Evolutionary conservation across 23 tunicate species (phyloP).

Genomic region (Ciona savignyi): DNA sequence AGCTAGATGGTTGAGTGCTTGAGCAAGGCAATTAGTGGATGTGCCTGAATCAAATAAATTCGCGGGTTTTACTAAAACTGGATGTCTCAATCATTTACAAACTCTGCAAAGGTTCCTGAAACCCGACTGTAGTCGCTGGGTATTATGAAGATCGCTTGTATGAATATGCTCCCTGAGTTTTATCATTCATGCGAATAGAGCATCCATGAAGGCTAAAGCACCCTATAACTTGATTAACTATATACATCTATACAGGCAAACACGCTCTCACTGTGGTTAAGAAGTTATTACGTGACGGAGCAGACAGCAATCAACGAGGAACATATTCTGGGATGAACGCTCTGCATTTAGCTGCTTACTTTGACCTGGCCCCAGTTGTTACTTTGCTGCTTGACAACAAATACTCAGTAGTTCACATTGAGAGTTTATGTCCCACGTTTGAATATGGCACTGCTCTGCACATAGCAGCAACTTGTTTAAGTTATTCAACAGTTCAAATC

Average conservation of each 20-base stretch:
- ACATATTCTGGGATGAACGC: constrained; percentile 70
- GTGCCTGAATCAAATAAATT: no score
- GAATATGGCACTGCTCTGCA: constrained; percentile 73
- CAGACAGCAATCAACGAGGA: constrained; percentile 44
- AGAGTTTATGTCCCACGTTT: constrained; percentile 59
- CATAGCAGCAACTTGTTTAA: constrained; percentile 51
- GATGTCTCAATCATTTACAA: no score
- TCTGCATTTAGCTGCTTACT: constrained; percentile 76
- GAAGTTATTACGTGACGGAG: constrained; percentile 39
- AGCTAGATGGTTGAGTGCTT: no score
- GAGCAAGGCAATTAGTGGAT: no score
- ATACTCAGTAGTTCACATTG: constrained; percentile 22
- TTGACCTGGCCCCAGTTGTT: constrained; percentile 38
- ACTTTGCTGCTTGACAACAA: constrained; percentile 13
- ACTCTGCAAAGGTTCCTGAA: no score
- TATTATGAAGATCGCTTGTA: no score
- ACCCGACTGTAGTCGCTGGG: no score
- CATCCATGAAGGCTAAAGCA: no score
- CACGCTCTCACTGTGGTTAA: constrained; percentile 44
- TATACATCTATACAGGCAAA: constrained; percentile 35
- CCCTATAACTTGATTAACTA: no score
- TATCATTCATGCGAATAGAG: no score
- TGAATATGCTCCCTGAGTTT: not conserved
- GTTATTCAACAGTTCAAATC: constrained; percentile 27
- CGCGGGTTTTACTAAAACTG: no score